Conservation (phyloP, 2,113 vertebrate species). For the Hucho hucho region DNA sequence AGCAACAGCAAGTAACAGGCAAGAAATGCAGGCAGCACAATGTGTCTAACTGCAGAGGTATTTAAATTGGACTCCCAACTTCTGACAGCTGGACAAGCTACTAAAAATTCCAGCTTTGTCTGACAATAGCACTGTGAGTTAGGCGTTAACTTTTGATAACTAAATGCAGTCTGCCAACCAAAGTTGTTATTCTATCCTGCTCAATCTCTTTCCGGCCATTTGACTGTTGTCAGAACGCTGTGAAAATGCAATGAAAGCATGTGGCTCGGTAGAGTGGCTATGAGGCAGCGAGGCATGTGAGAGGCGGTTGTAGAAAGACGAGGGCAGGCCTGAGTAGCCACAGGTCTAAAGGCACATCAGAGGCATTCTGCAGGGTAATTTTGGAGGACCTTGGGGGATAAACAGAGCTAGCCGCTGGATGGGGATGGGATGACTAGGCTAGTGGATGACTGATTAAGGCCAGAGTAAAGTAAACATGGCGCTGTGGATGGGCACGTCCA, state of each 20-base stretch:
- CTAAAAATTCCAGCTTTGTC: neutral
- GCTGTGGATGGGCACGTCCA: no score
- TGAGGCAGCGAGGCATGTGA: neutral
- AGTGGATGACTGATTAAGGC: no score
- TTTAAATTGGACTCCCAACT: neutral
- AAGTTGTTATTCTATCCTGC: neutral
- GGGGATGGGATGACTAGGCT: no score
- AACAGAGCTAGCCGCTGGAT: no score
- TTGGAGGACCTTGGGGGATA: no score
- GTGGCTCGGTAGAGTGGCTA: neutral
- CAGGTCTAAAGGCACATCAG: neutral
- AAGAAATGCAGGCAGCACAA: neutral
- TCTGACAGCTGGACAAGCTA: neutral
- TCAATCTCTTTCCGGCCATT: neutral
- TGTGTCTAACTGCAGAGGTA: neutral
- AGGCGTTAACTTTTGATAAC: no score
- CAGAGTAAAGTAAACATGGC: no score
- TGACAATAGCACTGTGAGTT: neutral
- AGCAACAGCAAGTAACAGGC: slow-evolving; percentile 11
- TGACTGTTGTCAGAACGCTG: neutral
- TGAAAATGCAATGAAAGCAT: neutral
- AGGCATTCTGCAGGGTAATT: no score
- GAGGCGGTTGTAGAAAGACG: neutral
- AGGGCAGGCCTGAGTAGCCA: neutral
- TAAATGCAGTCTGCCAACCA: no score